Percentiles rank a stretch among this genome's conserved stretches.
Evolutionary conservation across 2,888 invertebrate genomes (phyloP).

Genomic region (Shargacucullia verbasci): DNA sequence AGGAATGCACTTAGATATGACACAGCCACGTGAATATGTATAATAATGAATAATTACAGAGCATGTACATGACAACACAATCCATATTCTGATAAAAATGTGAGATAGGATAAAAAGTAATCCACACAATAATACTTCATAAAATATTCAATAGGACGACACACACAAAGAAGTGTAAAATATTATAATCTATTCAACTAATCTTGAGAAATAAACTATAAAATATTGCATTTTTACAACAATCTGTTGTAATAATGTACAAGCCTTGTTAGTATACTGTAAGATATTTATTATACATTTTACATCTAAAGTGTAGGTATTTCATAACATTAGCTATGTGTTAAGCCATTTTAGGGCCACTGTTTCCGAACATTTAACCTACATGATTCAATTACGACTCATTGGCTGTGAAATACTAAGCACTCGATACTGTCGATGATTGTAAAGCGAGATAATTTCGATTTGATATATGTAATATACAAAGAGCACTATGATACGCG

Average conservation of each 20-base stretch:
- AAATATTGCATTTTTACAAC: conserved; percentile 38
- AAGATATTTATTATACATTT: conserved; percentile 53
- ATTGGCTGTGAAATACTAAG: conserved; percentile 88
- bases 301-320: conserved; percentile 51
- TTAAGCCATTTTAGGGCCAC: conserved; percentile 68
- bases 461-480: conserved; percentile 83
- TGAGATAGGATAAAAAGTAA: conserved; percentile 25
- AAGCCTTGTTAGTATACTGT: conserved; percentile 38
- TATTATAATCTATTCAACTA: conserved; percentile 27
- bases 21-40: conserved; percentile 76
- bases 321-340: conserved; percentile 32
- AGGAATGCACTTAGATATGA: conserved; percentile 85
- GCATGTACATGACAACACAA: conserved; percentile 31
- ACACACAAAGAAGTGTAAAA: conserved; percentile 35
- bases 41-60: conserved; percentile 51
- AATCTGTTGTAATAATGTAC: conserved; percentile 40
- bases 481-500: conserved; percentile 84
- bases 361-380: conserved; percentile 55
- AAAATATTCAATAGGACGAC: conserved; percentile 33
- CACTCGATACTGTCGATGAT: conserved; percentile 81
- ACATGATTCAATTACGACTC: conserved; percentile 69
- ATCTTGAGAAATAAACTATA: conserved; percentile 37
- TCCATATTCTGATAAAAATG: conserved; percentile 24
- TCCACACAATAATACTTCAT: conserved; percentile 37
- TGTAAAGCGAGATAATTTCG: conserved; percentile 85